Evolutionary conservation across 2,888 invertebrate genomes (phyloP).

Genomic region (Himalopsyche tibetana): DNA sequence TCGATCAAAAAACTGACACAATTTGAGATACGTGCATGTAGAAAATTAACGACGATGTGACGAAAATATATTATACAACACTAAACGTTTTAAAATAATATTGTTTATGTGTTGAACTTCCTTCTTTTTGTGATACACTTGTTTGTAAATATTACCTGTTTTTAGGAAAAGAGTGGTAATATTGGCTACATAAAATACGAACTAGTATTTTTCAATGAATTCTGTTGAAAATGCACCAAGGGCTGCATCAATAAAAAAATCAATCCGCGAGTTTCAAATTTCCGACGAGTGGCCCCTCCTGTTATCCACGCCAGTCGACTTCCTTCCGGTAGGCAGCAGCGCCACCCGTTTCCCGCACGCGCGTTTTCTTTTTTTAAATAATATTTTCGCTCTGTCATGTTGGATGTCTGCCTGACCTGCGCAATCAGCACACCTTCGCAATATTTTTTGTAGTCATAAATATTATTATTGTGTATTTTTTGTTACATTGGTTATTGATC

Average conservation of each 20-base stretch:
- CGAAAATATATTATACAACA: too few species aligned
- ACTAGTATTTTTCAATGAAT: neutral
- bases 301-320: neutral
- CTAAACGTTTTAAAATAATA: too few species aligned
- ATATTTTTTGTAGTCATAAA: neutral
- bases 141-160: too few species aligned
- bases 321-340: conserved; percentile 8
- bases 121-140: too few species aligned
- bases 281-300: conserved; percentile 13
- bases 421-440: neutral
- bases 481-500: too few species aligned
- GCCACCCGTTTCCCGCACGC: neutral
- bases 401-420: conserved; percentile 12
- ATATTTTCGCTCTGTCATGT: conserved; percentile 8
- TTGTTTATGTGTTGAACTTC: too few species aligned
- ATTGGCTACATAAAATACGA: too few species aligned
- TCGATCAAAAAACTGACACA: too few species aligned
- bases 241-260: conserved; percentile 9
- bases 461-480: too few species aligned
- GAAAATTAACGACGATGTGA: too few species aligned
- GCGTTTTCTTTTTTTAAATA: conserved; percentile 23
- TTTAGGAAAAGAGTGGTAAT: too few species aligned
- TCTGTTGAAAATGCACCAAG: neutral
- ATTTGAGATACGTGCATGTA: too few species aligned
- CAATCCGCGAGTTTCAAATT: neutral